Evolutionary conservation across 2,113 vertebrate genomes (phyloP), one percentile per base, ranked within the genome.

Genomic region (Leptodactylus fuscus): DNA sequence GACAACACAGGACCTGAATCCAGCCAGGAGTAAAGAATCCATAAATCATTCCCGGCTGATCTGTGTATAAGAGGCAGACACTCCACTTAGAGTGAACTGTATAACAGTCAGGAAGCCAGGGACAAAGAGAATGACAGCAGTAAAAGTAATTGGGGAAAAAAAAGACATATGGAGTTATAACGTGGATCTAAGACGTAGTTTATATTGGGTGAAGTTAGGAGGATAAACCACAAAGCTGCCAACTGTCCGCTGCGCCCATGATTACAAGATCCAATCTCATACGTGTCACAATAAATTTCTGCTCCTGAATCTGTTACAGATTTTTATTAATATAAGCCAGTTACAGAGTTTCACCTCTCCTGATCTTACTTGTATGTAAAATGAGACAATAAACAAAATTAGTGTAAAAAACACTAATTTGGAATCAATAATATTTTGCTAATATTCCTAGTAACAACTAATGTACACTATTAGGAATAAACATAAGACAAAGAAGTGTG

Each of bases 41-140:
- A 85, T 85, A 77, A 85, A 85, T 85, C 74, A 85, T 79, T 79
- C 24, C 55, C 67, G 55, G 20, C 60, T 24, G 75, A 69, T 79
- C 46, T 29, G 83, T 79, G 75, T 55, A 55, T 46, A 48, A 74
- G 70, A 83, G 60, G 9, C 71, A 69, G 75, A 70, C 29, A 79
- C 74, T 85, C 22, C 71, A 65, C 73, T 46, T 62, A 60, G 20
- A 79, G 20, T 41, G 18, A 62, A 67, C n/a, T 18, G 79, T 24
- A 44, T 48, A 11, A 36, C n/a, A 46, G 41, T 29, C 38, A 67
- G 49, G 49, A 16, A 65, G 38, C 58, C 58, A 46, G 16, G 36
- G 41, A 67, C 58, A 51, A 3, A 49, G 18, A 51, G 27, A 49
- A 49, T 81, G 60, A 67, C 58, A 81, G 62, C 29, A 34, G 44